Conservation (phyloP, 1,140 invertebrate species). For the Zaprionus camerounensis region DNA sequence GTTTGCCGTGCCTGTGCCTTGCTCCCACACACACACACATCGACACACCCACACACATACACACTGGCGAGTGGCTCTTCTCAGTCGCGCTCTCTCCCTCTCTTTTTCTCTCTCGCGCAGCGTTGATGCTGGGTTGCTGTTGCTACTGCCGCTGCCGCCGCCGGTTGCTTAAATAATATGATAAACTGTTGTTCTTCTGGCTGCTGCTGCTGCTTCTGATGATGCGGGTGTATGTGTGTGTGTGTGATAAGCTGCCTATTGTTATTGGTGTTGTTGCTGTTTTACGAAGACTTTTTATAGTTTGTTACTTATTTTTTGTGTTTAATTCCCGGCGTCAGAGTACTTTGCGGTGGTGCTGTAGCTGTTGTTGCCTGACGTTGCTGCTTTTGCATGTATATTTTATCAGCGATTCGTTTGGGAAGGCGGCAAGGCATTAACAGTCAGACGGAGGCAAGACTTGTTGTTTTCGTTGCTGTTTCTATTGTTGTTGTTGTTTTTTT, state of each 20-base stretch:
- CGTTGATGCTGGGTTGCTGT: conserved; percentile 20
- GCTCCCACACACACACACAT: conserved; percentile 45
- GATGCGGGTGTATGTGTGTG: conserved; percentile 24
- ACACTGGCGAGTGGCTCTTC: conserved; percentile 11
- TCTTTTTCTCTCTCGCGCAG: conserved; percentile 1
- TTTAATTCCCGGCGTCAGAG: conserved; percentile 64
- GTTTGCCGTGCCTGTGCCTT: conserved; percentile 38
- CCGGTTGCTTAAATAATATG: conserved; percentile 44
- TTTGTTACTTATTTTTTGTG: conserved; percentile 56
- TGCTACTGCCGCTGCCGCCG: conserved; percentile 7
- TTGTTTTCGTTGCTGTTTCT: conserved; percentile 19
- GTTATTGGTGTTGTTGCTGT: conserved; percentile 61
- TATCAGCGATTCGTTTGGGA: conserved; percentile 46
- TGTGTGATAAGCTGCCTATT: conserved; percentile 73
- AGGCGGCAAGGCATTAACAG: conserved; percentile 36
- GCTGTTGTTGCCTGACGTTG: conserved; percentile 15
- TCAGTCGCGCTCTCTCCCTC: conserved; percentile 17
- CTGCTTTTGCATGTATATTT: conserved; percentile 50
- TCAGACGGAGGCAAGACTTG: conserved; percentile 37
- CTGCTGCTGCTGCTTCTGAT: conserved; percentile 18
- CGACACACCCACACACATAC: conserved; percentile 44
- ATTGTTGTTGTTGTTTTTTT: conserved; percentile 23
- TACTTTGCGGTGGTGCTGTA: conserved; percentile 26
- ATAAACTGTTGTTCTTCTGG: conserved; percentile 55
- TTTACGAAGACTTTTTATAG: conserved; percentile 60